Evolutionary conservation across 2,888 invertebrate species (phyloP).

Genomic region (Timema podura): DNA sequence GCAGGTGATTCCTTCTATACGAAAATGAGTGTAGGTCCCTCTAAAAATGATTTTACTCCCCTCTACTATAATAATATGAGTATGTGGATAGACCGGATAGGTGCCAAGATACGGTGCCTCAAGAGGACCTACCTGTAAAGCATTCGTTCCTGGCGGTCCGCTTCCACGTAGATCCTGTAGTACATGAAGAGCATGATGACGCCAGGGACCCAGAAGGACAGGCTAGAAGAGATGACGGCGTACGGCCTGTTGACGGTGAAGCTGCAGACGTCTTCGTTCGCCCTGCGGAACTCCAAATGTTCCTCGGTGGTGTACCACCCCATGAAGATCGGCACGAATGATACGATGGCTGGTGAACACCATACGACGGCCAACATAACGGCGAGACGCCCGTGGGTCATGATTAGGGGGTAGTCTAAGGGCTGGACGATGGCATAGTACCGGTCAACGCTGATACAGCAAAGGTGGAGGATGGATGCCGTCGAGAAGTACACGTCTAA

Average conservation of each 20-base stretch:
- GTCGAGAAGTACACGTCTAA: slow-evolving; percentile 91
- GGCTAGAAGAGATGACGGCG: slow-evolving; percentile 82
- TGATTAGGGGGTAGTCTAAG: slow-evolving; percentile 86
- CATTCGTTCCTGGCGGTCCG: slow-evolving; percentile 45
- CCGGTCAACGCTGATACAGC: slow-evolving; percentile 73
- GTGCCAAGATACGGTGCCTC: no score
- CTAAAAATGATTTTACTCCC: no score
- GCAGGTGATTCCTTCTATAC: no score
- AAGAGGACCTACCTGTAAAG: slow-evolving; percentile 38
- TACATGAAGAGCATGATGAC: slow-evolving; percentile 47
- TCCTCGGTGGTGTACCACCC: slow-evolving; percentile 91
- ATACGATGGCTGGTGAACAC: slow-evolving; percentile 88
- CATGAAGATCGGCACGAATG: slow-evolving; percentile 91
- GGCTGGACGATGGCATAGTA: slow-evolving; percentile 93
- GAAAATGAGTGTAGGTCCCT: no score
- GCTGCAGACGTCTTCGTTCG: slow-evolving; percentile 71
- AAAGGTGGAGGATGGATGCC: slow-evolving; percentile 87
- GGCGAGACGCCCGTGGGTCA: slow-evolving; percentile 78
- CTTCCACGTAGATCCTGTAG: slow-evolving; percentile 45
- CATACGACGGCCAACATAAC: slow-evolving; percentile 86
- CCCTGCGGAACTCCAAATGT: slow-evolving; percentile 57
- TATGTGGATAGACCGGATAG: no score
- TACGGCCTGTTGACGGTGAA: slow-evolving; percentile 85
- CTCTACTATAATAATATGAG: no score
- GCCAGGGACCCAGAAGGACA: slow-evolving; percentile 83